A percentile compares a stretch with the other conserved stretches of the same genome.
These are phyloP conservation scores for Caenorhabditis sp. DNA, from an alignment of 2,888 invertebrate species.

Conservation along the genomic window DNA sequence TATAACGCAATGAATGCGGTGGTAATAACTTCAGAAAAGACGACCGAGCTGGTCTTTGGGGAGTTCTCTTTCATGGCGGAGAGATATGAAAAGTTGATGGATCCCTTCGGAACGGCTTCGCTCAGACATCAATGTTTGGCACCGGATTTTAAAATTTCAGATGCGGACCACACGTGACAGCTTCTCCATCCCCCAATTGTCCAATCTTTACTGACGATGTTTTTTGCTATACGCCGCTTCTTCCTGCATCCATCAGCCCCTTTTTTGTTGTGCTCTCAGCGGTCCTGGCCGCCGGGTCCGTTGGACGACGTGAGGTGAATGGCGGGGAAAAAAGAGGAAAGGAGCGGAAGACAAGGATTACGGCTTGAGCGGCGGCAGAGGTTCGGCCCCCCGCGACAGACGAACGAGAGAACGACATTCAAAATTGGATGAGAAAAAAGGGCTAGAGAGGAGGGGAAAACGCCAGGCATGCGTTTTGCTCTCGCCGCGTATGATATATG, in stretches of 20 bases:
- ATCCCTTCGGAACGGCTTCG: neutral
- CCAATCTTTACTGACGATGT: conserved; percentile 32
- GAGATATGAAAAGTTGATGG: conserved; percentile 27
- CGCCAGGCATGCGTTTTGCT: conserved; percentile 4
- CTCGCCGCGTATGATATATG: conserved; percentile 41
- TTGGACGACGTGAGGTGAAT: conserved; percentile 40
- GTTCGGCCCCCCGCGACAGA: neutral
- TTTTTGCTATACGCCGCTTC: conserved; percentile 46
- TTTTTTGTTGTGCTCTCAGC: conserved; percentile 46
- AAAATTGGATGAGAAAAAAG: conserved; percentile 44
- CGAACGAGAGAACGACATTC: conserved; percentile 31
- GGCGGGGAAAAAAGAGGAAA: conserved; percentile 8
- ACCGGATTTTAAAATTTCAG: no score
- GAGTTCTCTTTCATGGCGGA: conserved; percentile 6
- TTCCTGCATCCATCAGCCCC: conserved; percentile 15
- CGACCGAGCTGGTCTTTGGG: conserved; percentile 10
- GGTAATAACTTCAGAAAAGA: conserved; percentile 26
- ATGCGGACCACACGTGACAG: conserved; percentile 3
- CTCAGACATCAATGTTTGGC: no score
- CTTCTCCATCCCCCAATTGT: conserved; percentile 1
- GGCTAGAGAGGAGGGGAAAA: neutral
- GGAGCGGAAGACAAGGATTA: conserved; percentile 47
- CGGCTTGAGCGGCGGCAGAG: neutral
- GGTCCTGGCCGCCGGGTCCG: conserved; percentile 7
- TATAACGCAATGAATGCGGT: conserved; percentile 46